A percentile compares a stretch with the other conserved stretches of the same genome.
phyloP scores from a whole-genome alignment of 2,888 invertebrate species.

The Nomada fabriciana region DNA sequence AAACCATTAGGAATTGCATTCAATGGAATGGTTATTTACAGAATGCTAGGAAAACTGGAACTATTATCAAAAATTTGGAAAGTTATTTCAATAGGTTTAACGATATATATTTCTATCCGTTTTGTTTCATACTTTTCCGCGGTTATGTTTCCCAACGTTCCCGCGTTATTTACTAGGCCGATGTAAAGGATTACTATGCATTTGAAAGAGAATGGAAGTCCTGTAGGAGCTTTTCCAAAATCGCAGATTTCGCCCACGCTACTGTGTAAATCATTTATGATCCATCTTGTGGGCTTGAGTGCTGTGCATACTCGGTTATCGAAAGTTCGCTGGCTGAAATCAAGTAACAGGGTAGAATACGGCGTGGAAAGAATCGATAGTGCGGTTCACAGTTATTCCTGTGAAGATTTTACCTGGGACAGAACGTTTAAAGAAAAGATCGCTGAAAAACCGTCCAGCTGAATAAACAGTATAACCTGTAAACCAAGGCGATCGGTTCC shows the following conservation, averaged over 20 bases:
- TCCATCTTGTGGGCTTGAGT: conserved; percentile 17
- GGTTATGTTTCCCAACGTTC: too few relatives aligned
- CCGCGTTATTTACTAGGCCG: neutral
- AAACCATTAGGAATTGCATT: too few relatives aligned
- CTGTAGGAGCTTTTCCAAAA: neutral
- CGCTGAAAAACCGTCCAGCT: neutral
- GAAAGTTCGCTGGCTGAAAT: neutral
- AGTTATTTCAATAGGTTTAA: too few relatives aligned
- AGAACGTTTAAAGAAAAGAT: neutral
- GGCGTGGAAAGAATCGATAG: conserved; percentile 9
- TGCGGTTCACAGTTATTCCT: neutral
- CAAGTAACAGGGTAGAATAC: conserved; percentile 20
- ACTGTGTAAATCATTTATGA: conserved; percentile 13
- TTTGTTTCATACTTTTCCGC: too few relatives aligned
- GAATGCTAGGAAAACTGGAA: too few relatives aligned
- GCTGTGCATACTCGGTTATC: conserved; percentile 11
- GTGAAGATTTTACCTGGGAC: neutral
- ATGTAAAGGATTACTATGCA: neutral
- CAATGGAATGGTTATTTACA: too few relatives aligned
- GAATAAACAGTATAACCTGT: conserved; percentile 11
- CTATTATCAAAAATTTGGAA: too few relatives aligned
- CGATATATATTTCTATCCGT: too few relatives aligned
- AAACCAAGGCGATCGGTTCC: neutral
- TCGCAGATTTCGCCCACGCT: neutral
- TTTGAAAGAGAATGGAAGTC: neutral